Conservation (phyloP, 2,113 vertebrate genomes). For the Diadophis punctatus region DNA sequence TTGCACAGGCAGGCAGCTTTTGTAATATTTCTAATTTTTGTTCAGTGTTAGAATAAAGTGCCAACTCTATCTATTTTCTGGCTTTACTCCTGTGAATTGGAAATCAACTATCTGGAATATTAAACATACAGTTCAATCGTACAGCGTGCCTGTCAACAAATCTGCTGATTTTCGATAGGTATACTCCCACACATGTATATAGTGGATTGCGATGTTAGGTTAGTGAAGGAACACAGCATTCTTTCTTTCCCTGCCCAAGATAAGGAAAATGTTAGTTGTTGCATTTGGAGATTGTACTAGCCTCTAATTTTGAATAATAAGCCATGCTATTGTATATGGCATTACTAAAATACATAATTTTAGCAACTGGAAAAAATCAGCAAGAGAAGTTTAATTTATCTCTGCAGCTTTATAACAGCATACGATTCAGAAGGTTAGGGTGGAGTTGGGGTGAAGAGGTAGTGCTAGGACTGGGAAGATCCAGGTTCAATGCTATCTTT, state of each 20-base stretch:
- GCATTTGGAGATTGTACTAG: not conserved
- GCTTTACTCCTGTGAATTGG: not conserved
- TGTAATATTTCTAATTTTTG: slow-evolving; percentile 57
- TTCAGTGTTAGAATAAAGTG: slow-evolving; percentile 41
- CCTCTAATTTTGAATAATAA: slow-evolving; percentile 17
- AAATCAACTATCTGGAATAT: slow-evolving; percentile 44
- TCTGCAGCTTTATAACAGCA: not conserved
- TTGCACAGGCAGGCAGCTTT: slow-evolving; percentile 50
- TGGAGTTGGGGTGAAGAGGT: not conserved
- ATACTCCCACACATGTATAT: not conserved
- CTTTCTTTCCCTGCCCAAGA: slow-evolving; percentile 26
- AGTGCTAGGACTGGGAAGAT: not conserved
- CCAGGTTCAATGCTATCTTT: not conserved
- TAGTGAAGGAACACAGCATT: slow-evolving; percentile 36
- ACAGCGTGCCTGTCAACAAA: not conserved
- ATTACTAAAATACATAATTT: slow-evolving; percentile 6
- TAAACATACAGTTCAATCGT: not conserved
- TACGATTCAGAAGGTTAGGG: not conserved
- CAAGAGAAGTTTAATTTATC: slow-evolving; percentile 1
- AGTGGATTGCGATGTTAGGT: not conserved
- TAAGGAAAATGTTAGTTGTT: slow-evolving; percentile 27
- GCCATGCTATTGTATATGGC: not conserved
- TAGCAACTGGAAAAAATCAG: slow-evolving; percentile 7
- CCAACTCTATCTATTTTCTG: slow-evolving; percentile 53
- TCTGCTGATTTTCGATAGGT: not conserved